Percentiles rank a stretch among this genome's conserved stretches.
phyloP scores from a whole-genome alignment of 1,140 invertebrate genomes.

The Acromyrmex charruanus region DNA sequence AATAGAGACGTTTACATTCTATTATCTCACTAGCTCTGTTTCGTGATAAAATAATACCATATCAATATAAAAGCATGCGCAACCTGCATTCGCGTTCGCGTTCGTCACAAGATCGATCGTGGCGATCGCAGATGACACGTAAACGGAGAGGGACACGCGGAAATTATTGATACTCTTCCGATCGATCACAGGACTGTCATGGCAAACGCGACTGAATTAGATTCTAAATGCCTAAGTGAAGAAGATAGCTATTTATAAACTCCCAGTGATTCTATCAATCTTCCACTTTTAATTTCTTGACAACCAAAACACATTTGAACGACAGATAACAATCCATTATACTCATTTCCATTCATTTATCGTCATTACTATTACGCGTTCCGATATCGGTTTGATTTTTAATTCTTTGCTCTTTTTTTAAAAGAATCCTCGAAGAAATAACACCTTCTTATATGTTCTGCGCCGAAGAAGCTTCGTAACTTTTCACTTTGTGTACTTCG shows the following conservation, averaged over 20 bases:
- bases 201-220: conserved; percentile 12
- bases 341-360: not conserved
- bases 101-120: conserved; percentile 25
- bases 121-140: not conserved
- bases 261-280: not conserved
- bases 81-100: not conserved
- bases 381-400: not conserved
- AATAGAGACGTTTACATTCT: conserved; percentile 1
- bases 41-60: not conserved
- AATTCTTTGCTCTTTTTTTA: not conserved
- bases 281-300: not conserved
- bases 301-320: not conserved
- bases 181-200: conserved; percentile 37
- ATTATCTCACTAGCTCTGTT: not conserved
- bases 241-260: conserved; percentile 7
- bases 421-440: not conserved
- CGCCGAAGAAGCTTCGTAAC: not conserved
- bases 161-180: conserved; percentile 43
- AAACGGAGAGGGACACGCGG: not conserved
- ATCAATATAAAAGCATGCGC: conserved; percentile 29
- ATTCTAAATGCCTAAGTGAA: conserved; percentile 12
- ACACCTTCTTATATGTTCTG: not conserved
- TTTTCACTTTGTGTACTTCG: conserved; percentile 11
- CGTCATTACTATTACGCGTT: not conserved
- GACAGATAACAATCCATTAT: not conserved